phyloP scores from a whole-genome alignment of 92 coral and sea anemone species.

The Epizoanthus scotinus region DNA sequence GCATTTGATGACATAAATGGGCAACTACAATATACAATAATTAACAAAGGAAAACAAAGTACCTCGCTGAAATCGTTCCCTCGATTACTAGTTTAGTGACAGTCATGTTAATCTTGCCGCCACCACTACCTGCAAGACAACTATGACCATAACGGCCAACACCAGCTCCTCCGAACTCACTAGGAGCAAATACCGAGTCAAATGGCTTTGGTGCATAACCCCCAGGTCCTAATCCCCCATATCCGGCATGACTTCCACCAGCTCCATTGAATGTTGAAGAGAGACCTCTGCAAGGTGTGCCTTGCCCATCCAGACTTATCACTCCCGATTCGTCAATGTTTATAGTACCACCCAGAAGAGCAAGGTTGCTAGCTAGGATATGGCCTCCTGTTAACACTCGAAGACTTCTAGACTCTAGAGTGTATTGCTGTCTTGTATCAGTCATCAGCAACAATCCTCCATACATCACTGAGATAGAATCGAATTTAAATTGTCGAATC shows the following conservation, averaged over 20 bases:
- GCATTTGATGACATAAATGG: not conserved
- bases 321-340: slow-evolving; percentile 48
- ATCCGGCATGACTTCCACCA: slow-evolving; percentile 62
- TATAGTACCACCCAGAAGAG: slow-evolving; percentile 44
- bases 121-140: slow-evolving; percentile 51
- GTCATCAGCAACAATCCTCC: slow-evolving; percentile 53
- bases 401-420: slow-evolving; percentile 35
- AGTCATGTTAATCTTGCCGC: slow-evolving; percentile 56
- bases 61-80: slow-evolving; percentile 66
- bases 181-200: slow-evolving; percentile 51
- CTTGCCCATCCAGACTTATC: slow-evolving; percentile 61
- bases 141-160: slow-evolving; percentile 32
- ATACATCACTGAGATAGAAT: slow-evolving; percentile 50
- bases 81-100: slow-evolving; percentile 37
- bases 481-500: slow-evolving; percentile 50
- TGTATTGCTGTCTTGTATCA: slow-evolving; percentile 45
- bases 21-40: too few species aligned
- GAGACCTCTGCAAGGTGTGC: slow-evolving; percentile 26
- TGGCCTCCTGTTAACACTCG: slow-evolving; percentile 53
- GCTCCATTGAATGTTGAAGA: slow-evolving; percentile 35
- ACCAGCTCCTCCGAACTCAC: slow-evolving; percentile 60
- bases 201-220: slow-evolving; percentile 44
- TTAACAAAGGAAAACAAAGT: not conserved
- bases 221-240: slow-evolving; percentile 57
- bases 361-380: slow-evolving; percentile 47